Evolutionary conservation across 2,113 vertebrate genomes (phyloP).

Genomic region (Catharus bicknelli): DNA sequence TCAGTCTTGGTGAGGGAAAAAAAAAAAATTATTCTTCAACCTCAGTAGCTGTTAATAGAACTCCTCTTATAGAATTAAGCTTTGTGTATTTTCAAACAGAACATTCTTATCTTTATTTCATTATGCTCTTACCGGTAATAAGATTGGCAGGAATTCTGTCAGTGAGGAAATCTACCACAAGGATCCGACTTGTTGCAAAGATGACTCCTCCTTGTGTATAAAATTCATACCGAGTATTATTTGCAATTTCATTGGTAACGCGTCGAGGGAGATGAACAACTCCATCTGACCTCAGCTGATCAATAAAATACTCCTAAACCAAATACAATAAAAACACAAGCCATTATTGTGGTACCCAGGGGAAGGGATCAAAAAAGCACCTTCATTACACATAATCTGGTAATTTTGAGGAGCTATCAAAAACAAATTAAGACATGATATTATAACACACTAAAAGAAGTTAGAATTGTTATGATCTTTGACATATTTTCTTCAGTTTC

Average conservation of each 20-base stretch:
- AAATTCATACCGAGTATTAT: conserved; percentile 83
- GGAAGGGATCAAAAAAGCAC: neutral
- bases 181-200: conserved; percentile 95
- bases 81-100: neutral
- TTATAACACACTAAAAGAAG: neutral
- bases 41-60: neutral
- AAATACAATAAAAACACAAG: neutral
- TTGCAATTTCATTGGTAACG: conserved; percentile 89
- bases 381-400: neutral
- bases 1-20: neutral
- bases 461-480: neutral
- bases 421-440: neutral
- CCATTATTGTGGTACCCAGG: neutral
- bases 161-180: conserved; percentile 96
- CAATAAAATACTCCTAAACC: conserved; percentile 91
- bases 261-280: conserved; percentile 87
- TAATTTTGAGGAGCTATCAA: neutral
- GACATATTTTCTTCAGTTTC: neutral
- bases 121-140: conserved; percentile 84
- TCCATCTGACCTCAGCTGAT: conserved; percentile 86
- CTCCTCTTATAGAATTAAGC: neutral
- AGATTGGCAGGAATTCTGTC: conserved; percentile 92
- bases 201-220: conserved; percentile 92
- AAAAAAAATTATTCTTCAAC: neutral
- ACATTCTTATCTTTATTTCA: neutral